Evolutionary conservation across 2,888 invertebrate species (phyloP).

Genomic region (Chrysina gloriosa): DNA sequence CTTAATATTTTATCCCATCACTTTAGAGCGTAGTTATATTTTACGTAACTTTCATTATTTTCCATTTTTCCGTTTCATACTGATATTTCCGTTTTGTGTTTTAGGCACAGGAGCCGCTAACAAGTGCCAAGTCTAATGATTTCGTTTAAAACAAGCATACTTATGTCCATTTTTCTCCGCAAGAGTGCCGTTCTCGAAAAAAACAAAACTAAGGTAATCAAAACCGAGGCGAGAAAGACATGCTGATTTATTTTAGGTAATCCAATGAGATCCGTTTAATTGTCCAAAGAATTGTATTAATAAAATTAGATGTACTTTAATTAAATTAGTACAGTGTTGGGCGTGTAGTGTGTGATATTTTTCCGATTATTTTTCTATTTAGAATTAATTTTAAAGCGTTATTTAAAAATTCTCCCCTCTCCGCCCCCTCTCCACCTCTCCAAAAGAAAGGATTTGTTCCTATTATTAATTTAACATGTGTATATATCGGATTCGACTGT

Average conservation of each 20-base stretch:
- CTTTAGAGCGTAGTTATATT: slow-evolving; percentile 47
- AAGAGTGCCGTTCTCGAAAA: slow-evolving; percentile 20
- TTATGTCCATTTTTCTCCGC: slow-evolving; percentile 7
- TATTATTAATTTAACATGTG: slow-evolving; percentile 22
- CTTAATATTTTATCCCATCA: too few species aligned
- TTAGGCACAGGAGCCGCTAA: slow-evolving; percentile 85
- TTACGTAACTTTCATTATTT: slow-evolving; percentile 54
- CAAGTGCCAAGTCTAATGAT: slow-evolving; percentile 82
- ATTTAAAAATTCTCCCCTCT: background rate
- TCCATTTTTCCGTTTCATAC: slow-evolving; percentile 69
- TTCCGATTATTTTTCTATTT: slow-evolving; percentile 20
- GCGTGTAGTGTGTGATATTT: slow-evolving; percentile 32
- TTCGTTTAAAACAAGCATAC: slow-evolving; percentile 71
- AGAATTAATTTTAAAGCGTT: slow-evolving; percentile 22
- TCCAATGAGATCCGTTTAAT: slow-evolving; percentile 16
- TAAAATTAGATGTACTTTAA: slow-evolving; percentile 17
- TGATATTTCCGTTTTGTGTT: too few species aligned
- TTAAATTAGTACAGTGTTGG: slow-evolving; percentile 33
- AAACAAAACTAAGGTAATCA: background rate
- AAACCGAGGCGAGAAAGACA: background rate
- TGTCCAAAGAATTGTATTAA: slow-evolving; percentile 36
- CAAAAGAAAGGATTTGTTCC: slow-evolving; percentile 17
- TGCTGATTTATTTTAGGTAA: slow-evolving; percentile 17
- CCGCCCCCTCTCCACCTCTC: background rate
- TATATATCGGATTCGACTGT: slow-evolving; percentile 8